Evolutionary conservation across 2,888 invertebrate species (phyloP).

Genomic region (Neoitamus cyanurus): DNA sequence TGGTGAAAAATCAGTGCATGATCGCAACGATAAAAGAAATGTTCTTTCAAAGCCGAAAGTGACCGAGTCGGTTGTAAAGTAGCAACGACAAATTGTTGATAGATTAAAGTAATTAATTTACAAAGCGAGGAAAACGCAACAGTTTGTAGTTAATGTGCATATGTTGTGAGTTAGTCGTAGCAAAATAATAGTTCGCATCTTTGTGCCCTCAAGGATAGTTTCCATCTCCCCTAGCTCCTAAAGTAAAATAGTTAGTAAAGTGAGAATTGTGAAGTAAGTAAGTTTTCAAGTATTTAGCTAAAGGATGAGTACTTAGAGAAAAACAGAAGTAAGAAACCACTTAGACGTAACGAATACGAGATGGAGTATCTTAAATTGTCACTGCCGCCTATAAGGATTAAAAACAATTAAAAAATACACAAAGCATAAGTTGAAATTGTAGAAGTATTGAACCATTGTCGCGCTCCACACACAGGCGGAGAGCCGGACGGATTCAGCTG

Average conservation of each 20-base stretch:
- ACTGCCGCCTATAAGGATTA: constrained; percentile 17
- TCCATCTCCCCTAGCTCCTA: not conserved
- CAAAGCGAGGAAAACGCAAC: not conserved
- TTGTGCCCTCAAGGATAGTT: not conserved
- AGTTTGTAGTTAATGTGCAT: constrained; percentile 12
- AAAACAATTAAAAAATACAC: constrained; percentile 3
- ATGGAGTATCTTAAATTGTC: not conserved
- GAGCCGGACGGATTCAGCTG: not conserved
- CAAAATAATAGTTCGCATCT: not conserved
- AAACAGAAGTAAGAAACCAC: not conserved
- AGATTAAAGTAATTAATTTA: not conserved
- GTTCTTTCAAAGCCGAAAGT: not conserved
- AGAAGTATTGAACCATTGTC: not conserved
- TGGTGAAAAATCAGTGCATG: not conserved
- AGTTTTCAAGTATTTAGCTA: not conserved
- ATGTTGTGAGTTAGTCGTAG: constrained; percentile 12
- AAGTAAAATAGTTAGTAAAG: not conserved
- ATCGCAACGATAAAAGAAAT: not conserved
- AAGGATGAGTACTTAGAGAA: not conserved
- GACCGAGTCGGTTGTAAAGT: not conserved
- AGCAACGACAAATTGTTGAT: not conserved
- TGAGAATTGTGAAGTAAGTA: not conserved
- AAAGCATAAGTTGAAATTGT: not conserved
- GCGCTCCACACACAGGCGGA: not conserved
- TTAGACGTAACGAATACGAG: not conserved